phyloP scores from a whole-genome alignment of 2,113 vertebrate species.

The Poecile atricapillus region DNA sequence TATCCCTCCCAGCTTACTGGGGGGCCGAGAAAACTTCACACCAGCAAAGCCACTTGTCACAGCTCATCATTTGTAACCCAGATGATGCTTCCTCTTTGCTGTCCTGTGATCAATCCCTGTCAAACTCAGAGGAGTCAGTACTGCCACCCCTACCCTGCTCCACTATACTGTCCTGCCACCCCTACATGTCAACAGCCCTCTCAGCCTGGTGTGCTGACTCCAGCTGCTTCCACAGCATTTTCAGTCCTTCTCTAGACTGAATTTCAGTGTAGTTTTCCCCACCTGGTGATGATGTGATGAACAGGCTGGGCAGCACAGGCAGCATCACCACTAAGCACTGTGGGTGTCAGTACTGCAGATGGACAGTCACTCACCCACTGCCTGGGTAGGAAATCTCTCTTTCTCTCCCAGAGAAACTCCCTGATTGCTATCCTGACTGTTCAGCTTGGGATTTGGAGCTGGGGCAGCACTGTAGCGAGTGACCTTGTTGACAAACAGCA shows the following conservation, averaged over 20 bases:
- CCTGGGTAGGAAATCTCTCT: not conserved
- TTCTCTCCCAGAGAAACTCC: not conserved
- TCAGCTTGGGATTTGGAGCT: not conserved
- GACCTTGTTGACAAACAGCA: not conserved
- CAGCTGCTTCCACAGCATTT: not conserved
- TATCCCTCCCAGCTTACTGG: not conserved
- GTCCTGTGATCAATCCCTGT: not conserved
- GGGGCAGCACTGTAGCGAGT: accelerated
- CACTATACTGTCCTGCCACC: not conserved
- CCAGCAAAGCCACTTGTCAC: not conserved
- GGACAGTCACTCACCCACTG: not conserved
- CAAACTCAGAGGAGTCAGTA: not conserved
- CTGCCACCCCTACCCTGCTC: not conserved
- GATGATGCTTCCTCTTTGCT: not conserved
- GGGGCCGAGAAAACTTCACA: not conserved
- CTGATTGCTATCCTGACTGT: not conserved
- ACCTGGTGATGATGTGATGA: not conserved
- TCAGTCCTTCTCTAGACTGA: not conserved
- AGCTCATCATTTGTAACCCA: not conserved
- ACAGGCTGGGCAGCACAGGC: not conserved
- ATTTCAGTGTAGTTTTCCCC: not conserved
- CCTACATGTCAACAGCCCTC: not conserved
- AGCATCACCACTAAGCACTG: accelerated
- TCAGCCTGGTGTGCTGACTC: not conserved
- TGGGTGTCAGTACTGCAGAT: not conserved